A percentile compares a stretch with the other conserved stretches of the same genome.
phyloP scores from a whole-genome alignment of 2,797 vertebrate genomes.

The Amazona ochrocephala region DNA sequence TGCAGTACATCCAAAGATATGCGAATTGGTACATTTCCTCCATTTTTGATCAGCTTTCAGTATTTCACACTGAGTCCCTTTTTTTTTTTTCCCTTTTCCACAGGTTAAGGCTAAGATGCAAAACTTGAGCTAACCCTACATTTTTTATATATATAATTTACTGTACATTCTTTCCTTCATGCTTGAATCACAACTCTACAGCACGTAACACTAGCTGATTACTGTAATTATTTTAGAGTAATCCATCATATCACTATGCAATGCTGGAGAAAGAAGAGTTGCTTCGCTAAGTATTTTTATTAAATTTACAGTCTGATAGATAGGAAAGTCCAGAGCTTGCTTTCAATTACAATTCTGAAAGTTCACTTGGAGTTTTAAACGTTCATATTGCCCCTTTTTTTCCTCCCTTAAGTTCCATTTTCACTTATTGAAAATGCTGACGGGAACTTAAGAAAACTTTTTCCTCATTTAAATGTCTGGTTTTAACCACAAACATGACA shows the following conservation, averaged over 20 bases:
- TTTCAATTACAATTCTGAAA: conserved; percentile 9
- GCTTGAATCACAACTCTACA: conserved; percentile 22
- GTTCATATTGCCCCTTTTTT: not conserved
- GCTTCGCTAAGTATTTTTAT: not conserved
- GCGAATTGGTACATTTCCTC: conserved; percentile 48
- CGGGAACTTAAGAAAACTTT: not conserved
- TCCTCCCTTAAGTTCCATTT: not conserved
- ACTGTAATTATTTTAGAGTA: conserved; percentile 51
- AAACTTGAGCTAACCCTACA: conserved; percentile 39
- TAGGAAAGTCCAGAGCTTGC: conserved; percentile 25
- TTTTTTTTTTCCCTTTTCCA: not conserved
- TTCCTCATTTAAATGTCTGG: not conserved
- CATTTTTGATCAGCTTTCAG: conserved; percentile 57
- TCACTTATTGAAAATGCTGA: conserved; percentile 22
- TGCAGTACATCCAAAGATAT: conserved; percentile 52
- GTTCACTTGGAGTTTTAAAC: conserved; percentile 23
- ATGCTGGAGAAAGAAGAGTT: not conserved
- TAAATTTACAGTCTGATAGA: conserved; percentile 24
- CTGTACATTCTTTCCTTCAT: conserved; percentile 40
- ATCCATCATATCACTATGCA: conserved; percentile 41
- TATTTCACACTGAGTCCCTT: conserved; percentile 34
- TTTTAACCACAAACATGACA: not conserved
- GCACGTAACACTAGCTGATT: conserved; percentile 20
- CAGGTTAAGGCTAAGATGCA: conserved; percentile 38
- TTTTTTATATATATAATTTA: conserved; percentile 11